phyloP scores from a whole-genome alignment of 2,797 vertebrate genomes.

The Artibeus jamaicensis region DNA sequence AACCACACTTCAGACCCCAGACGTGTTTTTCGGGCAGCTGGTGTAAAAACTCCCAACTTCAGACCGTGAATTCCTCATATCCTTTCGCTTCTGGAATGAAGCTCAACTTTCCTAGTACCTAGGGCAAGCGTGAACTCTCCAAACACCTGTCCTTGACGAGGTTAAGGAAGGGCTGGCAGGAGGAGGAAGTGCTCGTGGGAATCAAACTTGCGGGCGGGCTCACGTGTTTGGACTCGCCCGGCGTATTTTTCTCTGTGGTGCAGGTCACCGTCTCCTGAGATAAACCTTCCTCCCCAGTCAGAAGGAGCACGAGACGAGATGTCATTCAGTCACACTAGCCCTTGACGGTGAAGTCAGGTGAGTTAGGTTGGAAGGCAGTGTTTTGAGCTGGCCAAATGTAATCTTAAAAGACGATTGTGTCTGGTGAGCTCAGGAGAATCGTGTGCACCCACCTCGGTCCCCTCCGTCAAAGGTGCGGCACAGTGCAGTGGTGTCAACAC shows the following conservation, averaged over 20 bases:
- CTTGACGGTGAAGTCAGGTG: background rate
- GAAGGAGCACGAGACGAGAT: background rate
- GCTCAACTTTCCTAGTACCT: background rate
- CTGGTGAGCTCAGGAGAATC: background rate
- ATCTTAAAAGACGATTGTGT: background rate
- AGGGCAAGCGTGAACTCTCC: background rate
- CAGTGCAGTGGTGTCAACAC: background rate
- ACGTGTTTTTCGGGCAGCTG: background rate
- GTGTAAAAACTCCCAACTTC: background rate
- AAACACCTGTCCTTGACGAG: background rate
- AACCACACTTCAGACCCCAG: constrained; percentile 28
- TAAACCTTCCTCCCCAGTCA: constrained; percentile 42
- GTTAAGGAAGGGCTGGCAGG: background rate
- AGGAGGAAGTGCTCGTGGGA: constrained; percentile 5
- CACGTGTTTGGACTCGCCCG: constrained; percentile 36
- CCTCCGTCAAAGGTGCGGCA: background rate
- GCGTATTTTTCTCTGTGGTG: constrained; percentile 55
- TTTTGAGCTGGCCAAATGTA: background rate
- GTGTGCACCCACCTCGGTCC: background rate
- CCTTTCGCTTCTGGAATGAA: background rate
- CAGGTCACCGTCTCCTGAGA: constrained; percentile 51
- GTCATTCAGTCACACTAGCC: background rate
- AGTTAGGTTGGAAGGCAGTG: background rate
- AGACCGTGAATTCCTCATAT: background rate
- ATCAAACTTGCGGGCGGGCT: background rate